phyloP scores from a whole-genome alignment of 2,797 vertebrate species.

The Todus mexicanus region DNA sequence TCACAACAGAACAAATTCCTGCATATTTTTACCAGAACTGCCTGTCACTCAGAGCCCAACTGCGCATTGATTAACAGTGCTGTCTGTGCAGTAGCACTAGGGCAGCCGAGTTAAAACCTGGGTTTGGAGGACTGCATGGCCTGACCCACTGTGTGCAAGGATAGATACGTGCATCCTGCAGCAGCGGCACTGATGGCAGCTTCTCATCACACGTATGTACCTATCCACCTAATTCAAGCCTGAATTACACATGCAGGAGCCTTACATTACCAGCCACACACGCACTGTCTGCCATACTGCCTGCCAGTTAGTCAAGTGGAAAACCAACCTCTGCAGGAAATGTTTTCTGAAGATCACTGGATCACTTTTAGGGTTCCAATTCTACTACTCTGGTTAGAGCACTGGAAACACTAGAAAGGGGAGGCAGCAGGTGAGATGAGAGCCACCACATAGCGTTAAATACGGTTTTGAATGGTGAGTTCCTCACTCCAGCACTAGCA shows the following conservation, averaged over 20 bases:
- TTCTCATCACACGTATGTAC: neutral
- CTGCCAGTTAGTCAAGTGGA: neutral
- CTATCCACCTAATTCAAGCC: neutral
- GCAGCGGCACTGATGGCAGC: neutral
- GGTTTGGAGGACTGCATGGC: neutral
- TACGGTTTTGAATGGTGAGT: neutral
- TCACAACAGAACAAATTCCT: neutral
- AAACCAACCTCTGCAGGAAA: neutral
- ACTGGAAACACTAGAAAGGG: neutral
- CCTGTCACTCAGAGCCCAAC: neutral
- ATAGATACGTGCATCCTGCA: neutral
- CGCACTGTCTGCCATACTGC: neutral
- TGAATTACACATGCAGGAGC: neutral
- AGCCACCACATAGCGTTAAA: neutral
- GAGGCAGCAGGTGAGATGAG: neutral
- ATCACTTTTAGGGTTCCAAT: neutral
- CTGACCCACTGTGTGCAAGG: accelerated
- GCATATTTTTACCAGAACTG: neutral
- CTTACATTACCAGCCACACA: neutral
- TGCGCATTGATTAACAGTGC: neutral
- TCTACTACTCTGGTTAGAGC: neutral
- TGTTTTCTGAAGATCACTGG: neutral
- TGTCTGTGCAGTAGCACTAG: neutral
- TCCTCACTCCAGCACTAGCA: neutral
- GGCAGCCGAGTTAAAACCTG: neutral